A percentile compares a stretch with the other conserved stretches of the same genome.
These are phyloP conservation scores for Alauda arvensis DNA, from an alignment of 2,797 vertebrate genomes.

Conservation along the genomic window DNA sequence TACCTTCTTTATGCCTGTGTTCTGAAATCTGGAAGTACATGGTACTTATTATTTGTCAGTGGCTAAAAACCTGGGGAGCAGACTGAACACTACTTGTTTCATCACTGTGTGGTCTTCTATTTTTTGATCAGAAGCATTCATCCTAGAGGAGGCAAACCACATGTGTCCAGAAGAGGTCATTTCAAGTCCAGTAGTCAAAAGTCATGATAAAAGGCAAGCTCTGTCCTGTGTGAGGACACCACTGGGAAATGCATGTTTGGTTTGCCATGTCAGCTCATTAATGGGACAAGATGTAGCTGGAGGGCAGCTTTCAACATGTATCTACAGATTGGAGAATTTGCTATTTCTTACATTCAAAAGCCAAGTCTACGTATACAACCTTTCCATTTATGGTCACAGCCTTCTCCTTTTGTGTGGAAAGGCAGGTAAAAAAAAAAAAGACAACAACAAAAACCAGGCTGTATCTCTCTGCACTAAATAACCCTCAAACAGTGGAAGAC, in stretches of 20 bases:
- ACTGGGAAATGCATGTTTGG: not conserved
- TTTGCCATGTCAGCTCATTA: not conserved
- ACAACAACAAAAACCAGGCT: not conserved
- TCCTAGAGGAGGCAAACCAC: not conserved
- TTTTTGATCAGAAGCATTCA: conserved; percentile 7
- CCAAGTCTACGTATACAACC: not conserved
- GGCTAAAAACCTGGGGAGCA: not conserved
- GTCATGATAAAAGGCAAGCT: conserved; percentile 14
- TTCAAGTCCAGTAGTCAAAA: conserved; percentile 33
- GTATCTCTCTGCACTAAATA: not conserved
- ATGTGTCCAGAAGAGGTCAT: conserved; percentile 16
- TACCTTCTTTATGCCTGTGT: not conserved
- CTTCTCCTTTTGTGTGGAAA: not conserved
- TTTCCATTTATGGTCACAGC: not conserved
- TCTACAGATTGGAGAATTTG: not conserved
- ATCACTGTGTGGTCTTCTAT: conserved; percentile 30
- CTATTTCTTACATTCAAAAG: not conserved
- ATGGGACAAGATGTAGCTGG: not conserved
- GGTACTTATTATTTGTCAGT: not conserved
- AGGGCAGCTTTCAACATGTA: not conserved
- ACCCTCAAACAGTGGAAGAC: not conserved
- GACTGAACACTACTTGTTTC: not conserved
- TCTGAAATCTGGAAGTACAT: not conserved
- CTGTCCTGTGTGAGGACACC: not conserved
- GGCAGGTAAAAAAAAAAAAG: not conserved